These are phyloP conservation scores for Grammomys surdaster DNA, from an alignment of 2,113 vertebrate species.

Conservation along the genomic window DNA sequence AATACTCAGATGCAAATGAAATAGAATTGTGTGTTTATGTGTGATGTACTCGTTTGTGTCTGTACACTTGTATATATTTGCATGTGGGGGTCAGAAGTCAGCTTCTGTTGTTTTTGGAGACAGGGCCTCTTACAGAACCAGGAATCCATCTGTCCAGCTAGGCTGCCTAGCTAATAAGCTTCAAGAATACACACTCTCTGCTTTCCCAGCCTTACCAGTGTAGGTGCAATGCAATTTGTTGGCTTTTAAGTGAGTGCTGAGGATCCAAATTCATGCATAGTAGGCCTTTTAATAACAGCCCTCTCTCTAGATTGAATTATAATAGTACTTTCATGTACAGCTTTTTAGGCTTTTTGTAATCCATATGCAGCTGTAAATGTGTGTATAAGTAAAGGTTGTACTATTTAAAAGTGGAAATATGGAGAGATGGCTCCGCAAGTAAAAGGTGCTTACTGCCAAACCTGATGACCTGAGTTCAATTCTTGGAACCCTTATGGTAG, in stretches of 20 bases:
- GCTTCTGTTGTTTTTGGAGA: background rate
- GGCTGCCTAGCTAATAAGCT: background rate
- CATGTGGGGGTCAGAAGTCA: background rate
- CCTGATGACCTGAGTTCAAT: background rate
- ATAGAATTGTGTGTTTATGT: background rate
- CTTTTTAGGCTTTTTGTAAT: slow-evolving; percentile 44
- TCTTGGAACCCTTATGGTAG: background rate
- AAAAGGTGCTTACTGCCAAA: background rate
- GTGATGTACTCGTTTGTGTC: background rate
- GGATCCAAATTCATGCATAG: background rate
- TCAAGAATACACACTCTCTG: background rate
- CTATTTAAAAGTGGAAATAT: background rate
- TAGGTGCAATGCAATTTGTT: background rate
- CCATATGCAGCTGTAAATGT: background rate
- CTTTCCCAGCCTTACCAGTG: background rate
- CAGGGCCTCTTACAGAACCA: background rate
- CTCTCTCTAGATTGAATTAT: background rate
- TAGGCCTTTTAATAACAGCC: background rate
- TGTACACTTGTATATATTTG: background rate
- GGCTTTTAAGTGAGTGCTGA: background rate
- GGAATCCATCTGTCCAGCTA: background rate
- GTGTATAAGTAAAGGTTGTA: background rate
- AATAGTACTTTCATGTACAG: background rate
- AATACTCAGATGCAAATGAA: background rate
- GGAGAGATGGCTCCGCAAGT: background rate